These are phyloP conservation scores for Dryoscopus gambensis DNA, from an alignment of 2,113 vertebrate genomes.

Conservation along the genomic window DNA sequence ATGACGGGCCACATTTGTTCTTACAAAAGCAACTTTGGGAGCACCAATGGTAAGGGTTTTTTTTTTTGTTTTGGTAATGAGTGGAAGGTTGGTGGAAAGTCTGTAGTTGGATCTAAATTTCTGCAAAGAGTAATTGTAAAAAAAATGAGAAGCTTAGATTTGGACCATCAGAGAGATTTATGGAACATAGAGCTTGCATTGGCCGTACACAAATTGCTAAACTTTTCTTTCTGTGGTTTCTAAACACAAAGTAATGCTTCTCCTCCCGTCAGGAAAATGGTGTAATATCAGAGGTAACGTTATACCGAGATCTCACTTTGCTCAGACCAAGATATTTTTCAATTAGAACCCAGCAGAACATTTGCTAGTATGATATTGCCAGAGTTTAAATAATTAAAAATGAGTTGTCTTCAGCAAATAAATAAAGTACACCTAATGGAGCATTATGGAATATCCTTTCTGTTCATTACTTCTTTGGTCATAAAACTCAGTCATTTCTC, in stretches of 20 bases:
- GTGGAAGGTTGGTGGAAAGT: not conserved
- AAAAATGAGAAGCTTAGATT: not conserved
- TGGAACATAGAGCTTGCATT: not conserved
- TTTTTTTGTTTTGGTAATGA: not conserved
- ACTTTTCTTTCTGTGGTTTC: not conserved
- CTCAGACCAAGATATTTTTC: not conserved
- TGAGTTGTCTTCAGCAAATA: not conserved
- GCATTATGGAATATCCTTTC: not conserved
- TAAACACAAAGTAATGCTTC: not conserved
- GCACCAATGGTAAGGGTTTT: not conserved
- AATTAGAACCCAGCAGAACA: not conserved
- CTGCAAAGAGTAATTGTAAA: not conserved
- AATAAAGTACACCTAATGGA: not conserved
- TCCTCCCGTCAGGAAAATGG: not conserved
- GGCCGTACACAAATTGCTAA: not conserved
- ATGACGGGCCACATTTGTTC: not conserved
- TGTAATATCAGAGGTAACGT: not conserved
- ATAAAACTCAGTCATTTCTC: not conserved
- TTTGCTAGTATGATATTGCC: not conserved
- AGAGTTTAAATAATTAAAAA: constrained; percentile 46
- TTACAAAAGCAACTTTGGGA: not conserved
- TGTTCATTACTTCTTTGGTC: not conserved
- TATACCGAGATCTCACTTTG: not conserved
- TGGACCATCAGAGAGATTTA: not conserved
- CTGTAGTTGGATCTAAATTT: not conserved